Evolutionary conservation across 2,113 vertebrate species (phyloP), one percentile per base, ranked within the genome.

Genomic region (Gorilla gorilla): DNA sequence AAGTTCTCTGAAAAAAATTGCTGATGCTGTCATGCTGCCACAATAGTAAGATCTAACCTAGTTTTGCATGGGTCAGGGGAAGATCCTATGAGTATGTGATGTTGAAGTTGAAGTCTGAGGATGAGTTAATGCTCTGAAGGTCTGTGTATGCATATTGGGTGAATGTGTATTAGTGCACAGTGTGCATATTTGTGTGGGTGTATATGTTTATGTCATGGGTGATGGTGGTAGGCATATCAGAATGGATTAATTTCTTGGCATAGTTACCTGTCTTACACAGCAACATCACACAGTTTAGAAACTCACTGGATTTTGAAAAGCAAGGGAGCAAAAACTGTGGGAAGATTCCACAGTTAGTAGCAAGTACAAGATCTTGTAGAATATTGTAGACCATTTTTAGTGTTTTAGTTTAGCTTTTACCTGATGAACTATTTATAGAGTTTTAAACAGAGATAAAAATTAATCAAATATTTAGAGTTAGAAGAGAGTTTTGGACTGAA

Each of bases 401-500:
- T 6, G 30, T 81, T 90, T 94, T 72, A 17, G 22, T 90, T 94
- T 66, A 17, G 22, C 18, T 68, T 87, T 48, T 57, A 90, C 6
- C 11, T 2, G 66, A 12, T 27, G n/a, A 93, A 2, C 16, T 76
- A 35, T 45, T 55, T 8, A 22, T 2, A 84, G 3, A 25, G 2
- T 48, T 85, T 89, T 52, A 81, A 85, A 76, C 10, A 50, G 22
- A 80, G 32, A 75, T 50, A 6, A 2, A 25, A 79, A 78, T 0
- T 80, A 20, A 68, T 66, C n/a, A 85, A 45, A 76, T 48, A 72
- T 9, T 38, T 80, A 76, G 20, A 38, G 76, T 48, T 91, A 48
- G 50, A 76, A 89, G 66, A 91, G 20, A 48, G 23, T 57, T 86
- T 89, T 68, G 50, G 30, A 76, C 48, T 93, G 32, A 72, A 78